Evolutionary conservation across 2,113 vertebrate species (phyloP).

Genomic region (Tupaia chinensis): DNA sequence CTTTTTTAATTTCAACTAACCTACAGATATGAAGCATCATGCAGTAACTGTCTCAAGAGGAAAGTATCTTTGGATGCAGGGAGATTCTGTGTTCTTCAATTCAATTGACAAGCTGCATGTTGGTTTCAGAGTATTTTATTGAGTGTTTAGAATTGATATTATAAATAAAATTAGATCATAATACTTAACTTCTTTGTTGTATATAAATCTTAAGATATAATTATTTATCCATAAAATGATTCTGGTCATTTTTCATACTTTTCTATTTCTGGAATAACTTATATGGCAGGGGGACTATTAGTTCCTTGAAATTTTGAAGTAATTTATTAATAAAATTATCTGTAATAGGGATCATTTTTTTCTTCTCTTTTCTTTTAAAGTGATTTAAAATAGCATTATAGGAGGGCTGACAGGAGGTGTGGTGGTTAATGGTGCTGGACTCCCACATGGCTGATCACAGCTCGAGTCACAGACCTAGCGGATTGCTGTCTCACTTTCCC

Average conservation of each 20-base stretch:
- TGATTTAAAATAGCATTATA: not conserved
- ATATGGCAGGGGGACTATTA: not conserved
- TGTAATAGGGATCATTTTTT: not conserved
- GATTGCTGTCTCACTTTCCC: no score
- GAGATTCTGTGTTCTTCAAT: not conserved
- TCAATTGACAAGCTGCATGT: not conserved
- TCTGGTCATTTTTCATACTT: not conserved
- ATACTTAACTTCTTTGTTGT: not conserved
- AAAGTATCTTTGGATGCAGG: not conserved
- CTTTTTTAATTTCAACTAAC: not conserved
- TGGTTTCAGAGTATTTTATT: not conserved
- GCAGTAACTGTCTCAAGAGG: not conserved
- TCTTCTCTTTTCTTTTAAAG: not conserved
- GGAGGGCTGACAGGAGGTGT: no score
- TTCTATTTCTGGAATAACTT: not conserved
- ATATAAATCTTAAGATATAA: not conserved
- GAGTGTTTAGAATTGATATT: not conserved
- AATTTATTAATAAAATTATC: slow-evolving; percentile 2
- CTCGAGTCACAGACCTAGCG: no score
- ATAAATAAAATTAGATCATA: not conserved
- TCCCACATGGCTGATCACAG: no score
- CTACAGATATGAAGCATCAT: not conserved
- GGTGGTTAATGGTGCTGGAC: no score
- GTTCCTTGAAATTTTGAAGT: not conserved
- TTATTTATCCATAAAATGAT: not conserved